These are phyloP conservation scores for Spilarctia lutea DNA, from an alignment of 2,888 invertebrate species.

Conservation along the genomic window DNA sequence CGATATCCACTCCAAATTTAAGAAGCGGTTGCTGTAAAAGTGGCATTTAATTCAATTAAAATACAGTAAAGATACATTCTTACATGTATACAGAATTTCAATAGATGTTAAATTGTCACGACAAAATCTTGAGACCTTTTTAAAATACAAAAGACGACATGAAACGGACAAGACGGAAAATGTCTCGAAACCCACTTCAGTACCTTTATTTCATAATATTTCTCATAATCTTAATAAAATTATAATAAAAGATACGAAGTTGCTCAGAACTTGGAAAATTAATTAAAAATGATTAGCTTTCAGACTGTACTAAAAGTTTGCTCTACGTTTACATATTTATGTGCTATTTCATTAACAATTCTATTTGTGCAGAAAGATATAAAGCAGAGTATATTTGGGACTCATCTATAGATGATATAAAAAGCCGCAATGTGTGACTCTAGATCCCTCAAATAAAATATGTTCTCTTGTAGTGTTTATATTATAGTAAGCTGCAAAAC, in stretches of 20 bases:
- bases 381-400: background rate
- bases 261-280: conserved; percentile 39
- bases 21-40: background rate
- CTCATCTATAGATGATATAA: conserved; percentile 2
- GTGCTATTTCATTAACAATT: conserved; percentile 23
- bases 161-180: background rate
- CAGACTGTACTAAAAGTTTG: conserved; percentile 27
- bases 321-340: conserved; percentile 20
- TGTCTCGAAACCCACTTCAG: background rate
- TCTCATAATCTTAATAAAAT: conserved; percentile 36
- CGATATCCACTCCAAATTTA: background rate
- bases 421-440: background rate
- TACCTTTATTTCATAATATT: conserved; percentile 16
- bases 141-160: conserved; percentile 1
- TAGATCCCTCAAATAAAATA: background rate
- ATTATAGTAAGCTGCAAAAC: background rate
- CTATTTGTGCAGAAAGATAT: conserved; percentile 7
- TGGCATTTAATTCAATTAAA: background rate
- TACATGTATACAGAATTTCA: background rate
- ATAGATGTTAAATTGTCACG: background rate
- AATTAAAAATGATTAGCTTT: conserved; percentile 41
- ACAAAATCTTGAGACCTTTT: background rate
- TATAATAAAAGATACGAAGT: conserved; percentile 44
- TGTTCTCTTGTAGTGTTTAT: background rate
- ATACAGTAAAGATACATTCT: background rate